Percentiles rank a stretch among this genome's conserved stretches.
Evolutionary conservation across 2,113 vertebrate genomes (phyloP).

Genomic region (Xiphophorus hellerii): DNA sequence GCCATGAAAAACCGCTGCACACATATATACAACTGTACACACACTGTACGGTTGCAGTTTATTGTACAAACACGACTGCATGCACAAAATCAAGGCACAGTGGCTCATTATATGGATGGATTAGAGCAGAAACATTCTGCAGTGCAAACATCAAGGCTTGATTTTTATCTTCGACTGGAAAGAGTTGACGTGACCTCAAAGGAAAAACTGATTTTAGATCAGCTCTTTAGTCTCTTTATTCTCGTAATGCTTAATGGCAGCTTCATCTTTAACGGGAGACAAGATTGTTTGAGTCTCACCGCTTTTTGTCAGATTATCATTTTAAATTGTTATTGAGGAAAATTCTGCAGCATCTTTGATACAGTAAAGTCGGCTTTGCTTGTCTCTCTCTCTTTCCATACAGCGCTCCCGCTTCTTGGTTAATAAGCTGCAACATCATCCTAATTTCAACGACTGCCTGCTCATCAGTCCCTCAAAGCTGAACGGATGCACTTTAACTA

Average conservation of each 20-base stretch:
- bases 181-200: constrained; percentile 54
- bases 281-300: constrained; percentile 58
- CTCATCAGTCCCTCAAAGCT: constrained; percentile 54
- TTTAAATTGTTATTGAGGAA: constrained; percentile 38
- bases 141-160: constrained; percentile 58
- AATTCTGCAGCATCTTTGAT: constrained; percentile 28
- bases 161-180: constrained; percentile 49
- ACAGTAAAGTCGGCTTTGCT: constrained; percentile 62
- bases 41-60: constrained; percentile 27
- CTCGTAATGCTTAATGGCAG: constrained; percentile 36
- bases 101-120: constrained; percentile 58
- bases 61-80: constrained; percentile 14
- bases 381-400: constrained; percentile 18
- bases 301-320: constrained; percentile 49
- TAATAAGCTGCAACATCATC: constrained; percentile 60
- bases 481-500: constrained; percentile 49
- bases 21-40: constrained; percentile 14
- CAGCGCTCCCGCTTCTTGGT: constrained; percentile 18
- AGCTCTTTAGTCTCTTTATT: constrained; percentile 42
- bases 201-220: constrained; percentile 44
- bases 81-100: constrained; percentile 6
- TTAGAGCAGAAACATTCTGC: constrained; percentile 59
- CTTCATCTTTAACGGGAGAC: constrained; percentile 48
- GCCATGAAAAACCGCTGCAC: constrained; percentile 21
- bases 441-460: constrained; percentile 27